Base-by-base conservation (phyloP, 2,797 vertebrate species). In the Furcifer pardalis region DNA sequence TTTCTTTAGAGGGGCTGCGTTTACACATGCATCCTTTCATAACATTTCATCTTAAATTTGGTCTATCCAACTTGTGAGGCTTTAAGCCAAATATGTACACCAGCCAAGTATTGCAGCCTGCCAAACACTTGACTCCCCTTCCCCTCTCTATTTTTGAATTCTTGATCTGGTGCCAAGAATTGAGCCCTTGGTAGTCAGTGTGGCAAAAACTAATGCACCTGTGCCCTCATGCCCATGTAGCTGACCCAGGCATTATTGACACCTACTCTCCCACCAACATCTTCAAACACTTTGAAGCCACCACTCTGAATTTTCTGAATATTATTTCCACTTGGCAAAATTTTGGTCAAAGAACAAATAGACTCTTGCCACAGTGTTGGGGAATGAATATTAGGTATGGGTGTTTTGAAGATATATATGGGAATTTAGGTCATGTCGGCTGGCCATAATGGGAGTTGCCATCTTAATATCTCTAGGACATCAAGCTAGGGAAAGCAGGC, bases 11-110 rank as follows among this genome's bases (percentile, higher is more conserved):
- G 8, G 69, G 12, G 3, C 2, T 23, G 12, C 1, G 9, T 82
- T 73, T 49, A 10, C 76, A 40, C 13, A 7, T 84, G 82, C n/a
- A 77, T 5, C 2, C 10, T 0, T 77, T 83, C 59, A 81, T 77
- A 83, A 73, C 27, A 10, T 72, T 74, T 84, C 78, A 5, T 71
- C 2, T 5, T 75, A 76, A 85, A 23, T 79, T 46, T 75, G 44
- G 2, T 49, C 46, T n/a, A 19, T 46, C 15, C n/a, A 62, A 32
- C 25, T 35, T 82, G 60, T 52, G 44, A 66, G 30, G 4, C 25
- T 66, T 15, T 75, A 65, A 82, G 42, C n/a, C 71, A 83, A 42
- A 66, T 83, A 32, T 15, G 19, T 77, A 69, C 37, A 77, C 30
- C 25, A 59, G 65, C 37, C 59, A 68, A 32, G 10, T 25, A n/a